Conservation (phyloP, 2,888 invertebrate species). For the Megastigmus dorsalis region DNA sequence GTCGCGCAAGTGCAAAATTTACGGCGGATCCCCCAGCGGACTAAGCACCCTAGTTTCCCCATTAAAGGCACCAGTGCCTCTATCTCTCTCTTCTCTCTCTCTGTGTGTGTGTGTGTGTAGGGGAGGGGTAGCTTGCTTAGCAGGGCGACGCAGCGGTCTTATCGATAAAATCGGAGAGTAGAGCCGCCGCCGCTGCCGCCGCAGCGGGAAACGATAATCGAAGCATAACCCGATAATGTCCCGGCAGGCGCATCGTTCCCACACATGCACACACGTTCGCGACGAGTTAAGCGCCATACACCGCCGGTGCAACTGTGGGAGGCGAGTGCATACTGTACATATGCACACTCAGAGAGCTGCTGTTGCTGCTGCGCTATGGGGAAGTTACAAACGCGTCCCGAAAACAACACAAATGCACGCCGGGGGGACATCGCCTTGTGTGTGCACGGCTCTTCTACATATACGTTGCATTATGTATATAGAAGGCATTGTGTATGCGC, state of each 20-base stretch:
- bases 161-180: conserved; percentile 41
- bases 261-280: background rate
- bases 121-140: conserved; percentile 24
- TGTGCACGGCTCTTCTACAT: too few species aligned
- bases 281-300: background rate
- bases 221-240: conserved; percentile 50
- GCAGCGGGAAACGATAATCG: conserved; percentile 37
- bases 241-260: background rate
- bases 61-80: conserved; percentile 24
- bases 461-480: conserved; percentile 25
- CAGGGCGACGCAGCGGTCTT: conserved; percentile 8
- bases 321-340: background rate
- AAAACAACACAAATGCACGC: conserved; percentile 27
- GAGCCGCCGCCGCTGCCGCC: background rate
- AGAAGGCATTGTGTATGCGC: background rate
- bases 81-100: too few species aligned
- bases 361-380: too few species aligned
- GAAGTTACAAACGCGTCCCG: conserved; percentile 33
- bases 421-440: too few species aligned
- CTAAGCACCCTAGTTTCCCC: conserved; percentile 26
- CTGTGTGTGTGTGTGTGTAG: too few species aligned
- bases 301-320: background rate
- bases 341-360: too few species aligned
- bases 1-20: too few species aligned
- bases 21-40: too few species aligned